phyloP scores from a whole-genome alignment of 2,113 vertebrate genomes.

The Hippopotamus amphibius region DNA sequence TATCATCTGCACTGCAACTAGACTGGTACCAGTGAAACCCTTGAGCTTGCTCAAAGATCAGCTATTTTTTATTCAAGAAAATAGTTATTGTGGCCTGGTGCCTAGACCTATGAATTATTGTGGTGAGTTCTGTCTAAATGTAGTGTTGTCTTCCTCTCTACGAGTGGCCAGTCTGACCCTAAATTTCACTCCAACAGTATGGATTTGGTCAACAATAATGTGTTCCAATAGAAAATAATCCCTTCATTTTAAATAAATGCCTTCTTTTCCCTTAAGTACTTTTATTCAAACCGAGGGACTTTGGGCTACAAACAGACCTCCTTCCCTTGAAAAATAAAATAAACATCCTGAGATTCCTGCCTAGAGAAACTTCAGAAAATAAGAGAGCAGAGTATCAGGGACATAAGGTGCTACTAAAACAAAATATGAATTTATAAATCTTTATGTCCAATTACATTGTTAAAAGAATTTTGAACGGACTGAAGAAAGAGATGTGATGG shows the following conservation, averaged over 20 bases:
- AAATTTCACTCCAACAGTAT: constrained; percentile 31
- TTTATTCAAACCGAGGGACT: background rate
- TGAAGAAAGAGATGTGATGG: background rate
- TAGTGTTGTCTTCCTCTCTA: background rate
- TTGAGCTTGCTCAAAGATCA: constrained; percentile 29
- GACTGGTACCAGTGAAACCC: background rate
- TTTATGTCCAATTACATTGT: background rate
- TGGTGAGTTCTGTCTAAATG: background rate
- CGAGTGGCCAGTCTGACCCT: background rate
- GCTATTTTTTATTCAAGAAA: constrained; percentile 36
- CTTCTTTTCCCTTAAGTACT: constrained; percentile 26
- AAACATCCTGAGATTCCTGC: background rate
- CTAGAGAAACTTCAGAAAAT: constrained; percentile 36
- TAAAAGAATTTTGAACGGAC: constrained; percentile 31
- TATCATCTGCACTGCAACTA: constrained; percentile 4
- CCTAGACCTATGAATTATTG: background rate
- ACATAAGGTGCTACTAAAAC: background rate
- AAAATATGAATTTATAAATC: constrained; percentile 27
- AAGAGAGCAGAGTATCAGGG: constrained; percentile 5
- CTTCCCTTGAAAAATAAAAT: constrained; percentile 31
- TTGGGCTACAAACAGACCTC: background rate
- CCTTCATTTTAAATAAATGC: constrained; percentile 41
- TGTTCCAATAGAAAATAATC: constrained; percentile 28
- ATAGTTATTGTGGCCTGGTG: background rate
- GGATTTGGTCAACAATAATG: background rate